Evolutionary conservation across 2,113 vertebrate species (phyloP).

Genomic region (Otis tarda): DNA sequence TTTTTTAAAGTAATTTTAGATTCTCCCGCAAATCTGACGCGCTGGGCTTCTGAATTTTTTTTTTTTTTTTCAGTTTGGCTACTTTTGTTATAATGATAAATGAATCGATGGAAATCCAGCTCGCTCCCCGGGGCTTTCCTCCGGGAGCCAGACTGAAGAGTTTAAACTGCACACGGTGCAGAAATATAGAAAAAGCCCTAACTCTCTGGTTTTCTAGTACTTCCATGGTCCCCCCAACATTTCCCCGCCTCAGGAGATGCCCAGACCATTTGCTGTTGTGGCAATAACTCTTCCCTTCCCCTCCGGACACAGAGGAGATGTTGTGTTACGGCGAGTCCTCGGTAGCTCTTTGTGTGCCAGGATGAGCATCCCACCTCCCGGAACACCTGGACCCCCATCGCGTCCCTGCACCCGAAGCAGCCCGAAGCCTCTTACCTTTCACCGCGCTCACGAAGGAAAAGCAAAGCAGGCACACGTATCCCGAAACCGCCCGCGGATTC

Average conservation of each 20-base stretch:
- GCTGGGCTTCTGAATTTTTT: background rate
- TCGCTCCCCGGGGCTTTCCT: background rate
- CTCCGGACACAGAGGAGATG: background rate
- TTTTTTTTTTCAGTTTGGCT: background rate
- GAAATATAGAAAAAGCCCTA: background rate
- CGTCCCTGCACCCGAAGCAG: background rate
- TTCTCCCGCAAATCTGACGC: background rate
- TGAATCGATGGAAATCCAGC: background rate
- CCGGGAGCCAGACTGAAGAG: background rate
- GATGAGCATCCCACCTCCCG: background rate
- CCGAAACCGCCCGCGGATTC: rapidly evolving
- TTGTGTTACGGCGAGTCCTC: rapidly evolving
- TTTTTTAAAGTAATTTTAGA: background rate
- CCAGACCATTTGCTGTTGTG: background rate
- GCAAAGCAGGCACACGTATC: constrained; percentile 11
- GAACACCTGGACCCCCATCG: rapidly evolving
- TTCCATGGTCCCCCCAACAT: rapidly evolving
- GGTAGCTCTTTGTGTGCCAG: background rate
- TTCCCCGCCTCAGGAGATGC: rapidly evolving
- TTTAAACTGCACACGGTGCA: no score
- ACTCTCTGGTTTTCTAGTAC: background rate
- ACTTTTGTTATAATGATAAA: background rate
- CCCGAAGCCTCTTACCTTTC: constrained; percentile 37
- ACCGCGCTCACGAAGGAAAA: background rate
- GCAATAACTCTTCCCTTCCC: background rate